A percentile compares a stretch with the other conserved stretches of the same genome.
phyloP scores from a whole-genome alignment of 2,888 invertebrate genomes.

The Agrenia bidenticulata region DNA sequence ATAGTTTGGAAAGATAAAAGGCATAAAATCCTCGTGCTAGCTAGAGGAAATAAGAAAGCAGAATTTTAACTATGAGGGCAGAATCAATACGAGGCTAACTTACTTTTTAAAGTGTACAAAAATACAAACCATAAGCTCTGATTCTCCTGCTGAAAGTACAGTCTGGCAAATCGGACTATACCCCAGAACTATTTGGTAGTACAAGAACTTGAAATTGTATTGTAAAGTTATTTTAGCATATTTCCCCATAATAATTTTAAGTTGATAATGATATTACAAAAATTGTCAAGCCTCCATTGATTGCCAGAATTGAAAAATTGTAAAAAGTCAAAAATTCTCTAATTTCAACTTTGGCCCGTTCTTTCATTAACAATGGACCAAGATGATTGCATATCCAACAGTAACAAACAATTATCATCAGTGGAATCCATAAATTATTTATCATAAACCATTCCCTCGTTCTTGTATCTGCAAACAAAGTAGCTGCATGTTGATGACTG shows the following conservation, averaged over 20 bases:
- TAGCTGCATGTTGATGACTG: too few relatives aligned
- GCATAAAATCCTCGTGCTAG: constrained; percentile 9
- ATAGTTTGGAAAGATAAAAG: constrained; percentile 8
- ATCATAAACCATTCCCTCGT: constrained; percentile 1
- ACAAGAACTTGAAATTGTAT: neutral
- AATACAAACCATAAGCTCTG: constrained; percentile 2
- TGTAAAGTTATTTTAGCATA: neutral
- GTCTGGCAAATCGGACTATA: constrained; percentile 4
- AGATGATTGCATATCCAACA: neutral
- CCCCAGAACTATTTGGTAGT: neutral
- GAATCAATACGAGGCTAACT: too few relatives aligned
- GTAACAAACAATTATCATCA: neutral
- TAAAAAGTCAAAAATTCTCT: neutral
- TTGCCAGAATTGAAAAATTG: neutral
- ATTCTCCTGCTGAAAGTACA: neutral
- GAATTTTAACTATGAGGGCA: too few relatives aligned
- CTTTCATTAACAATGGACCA: neutral
- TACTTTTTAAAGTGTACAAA: neutral
- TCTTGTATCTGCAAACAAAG: neutral
- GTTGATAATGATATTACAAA: constrained; percentile 2
- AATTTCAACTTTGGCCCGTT: constrained; percentile 2
- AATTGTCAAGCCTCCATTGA: neutral
- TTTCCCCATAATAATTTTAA: too few relatives aligned
- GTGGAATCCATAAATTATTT: neutral
- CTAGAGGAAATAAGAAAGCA: neutral